These are phyloP conservation scores for Knipowitschia caucasica DNA, from an alignment of 2,797 vertebrate species.

Conservation along the genomic window DNA sequence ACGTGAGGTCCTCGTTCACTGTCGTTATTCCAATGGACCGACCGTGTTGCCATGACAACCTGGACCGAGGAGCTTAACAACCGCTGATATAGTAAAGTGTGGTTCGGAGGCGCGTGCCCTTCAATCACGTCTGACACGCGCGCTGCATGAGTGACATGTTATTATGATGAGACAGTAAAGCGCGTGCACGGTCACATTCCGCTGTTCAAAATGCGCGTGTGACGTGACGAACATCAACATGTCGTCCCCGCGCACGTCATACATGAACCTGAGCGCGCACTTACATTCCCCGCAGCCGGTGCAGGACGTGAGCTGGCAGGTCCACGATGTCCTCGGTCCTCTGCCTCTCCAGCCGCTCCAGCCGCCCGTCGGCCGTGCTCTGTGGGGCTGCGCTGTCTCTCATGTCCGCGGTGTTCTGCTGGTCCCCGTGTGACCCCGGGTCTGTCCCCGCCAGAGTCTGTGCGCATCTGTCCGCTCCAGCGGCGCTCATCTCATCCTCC, in stretches of 20 bases:
- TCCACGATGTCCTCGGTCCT: slow-evolving; percentile 28
- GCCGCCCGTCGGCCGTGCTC: slow-evolving; percentile 2
- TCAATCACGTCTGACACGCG: slow-evolving; percentile 3
- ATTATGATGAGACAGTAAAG: not conserved
- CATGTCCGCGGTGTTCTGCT: slow-evolving; percentile 10
- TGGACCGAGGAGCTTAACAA: not conserved
- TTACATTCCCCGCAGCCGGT: slow-evolving; percentile 68
- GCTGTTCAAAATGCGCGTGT: not conserved
- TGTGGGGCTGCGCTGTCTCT: not conserved
- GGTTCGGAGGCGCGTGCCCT: not conserved
- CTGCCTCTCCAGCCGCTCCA: slow-evolving; percentile 16
- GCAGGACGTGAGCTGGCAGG: slow-evolving; percentile 50
- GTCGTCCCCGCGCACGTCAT: not conserved
- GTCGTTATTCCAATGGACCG: not conserved
- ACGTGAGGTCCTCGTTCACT: not conserved
- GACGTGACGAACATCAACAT: not conserved
- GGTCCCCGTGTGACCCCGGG: slow-evolving; percentile 4
- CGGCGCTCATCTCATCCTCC: not conserved
- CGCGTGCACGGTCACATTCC: not conserved
- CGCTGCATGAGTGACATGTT: not conserved
- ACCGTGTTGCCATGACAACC: slow-evolving; percentile 3
- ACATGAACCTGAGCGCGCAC: slow-evolving; percentile 7
- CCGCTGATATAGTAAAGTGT: not conserved
- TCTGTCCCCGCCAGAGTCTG: not conserved
- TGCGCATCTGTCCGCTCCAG: not conserved